Evolutionary conservation across 2,797 vertebrate genomes (phyloP).

Genomic region (Microctenopoma stevenorrisi): DNA sequence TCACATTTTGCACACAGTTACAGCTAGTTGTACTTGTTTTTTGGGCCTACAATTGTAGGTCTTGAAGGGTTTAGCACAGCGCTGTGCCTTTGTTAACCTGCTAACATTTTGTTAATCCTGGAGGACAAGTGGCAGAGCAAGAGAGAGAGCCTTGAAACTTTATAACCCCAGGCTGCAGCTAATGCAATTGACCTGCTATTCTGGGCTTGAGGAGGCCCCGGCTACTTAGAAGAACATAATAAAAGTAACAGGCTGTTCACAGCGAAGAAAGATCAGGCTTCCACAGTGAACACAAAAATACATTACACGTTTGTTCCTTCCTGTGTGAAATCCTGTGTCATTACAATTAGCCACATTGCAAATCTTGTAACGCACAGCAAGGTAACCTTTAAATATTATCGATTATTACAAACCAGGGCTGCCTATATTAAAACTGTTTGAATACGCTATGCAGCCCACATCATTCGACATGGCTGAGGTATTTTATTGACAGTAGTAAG

Average conservation of each 20-base stretch:
- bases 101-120: slow-evolving; percentile 53
- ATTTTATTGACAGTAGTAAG: slow-evolving; percentile 22
- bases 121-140: slow-evolving; percentile 32
- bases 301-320: slow-evolving; percentile 3
- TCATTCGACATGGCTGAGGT: slow-evolving; percentile 27
- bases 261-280: slow-evolving; percentile 68
- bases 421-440: slow-evolving; percentile 26
- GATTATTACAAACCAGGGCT: background rate
- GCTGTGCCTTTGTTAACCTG: slow-evolving; percentile 52
- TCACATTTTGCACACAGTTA: slow-evolving; percentile 37
- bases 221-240: slow-evolving; percentile 81
- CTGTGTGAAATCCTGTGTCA: background rate
- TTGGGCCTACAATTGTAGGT: slow-evolving; percentile 13
- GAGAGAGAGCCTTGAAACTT: slow-evolving; percentile 70
- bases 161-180: slow-evolving; percentile 76
- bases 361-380: background rate
- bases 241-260: slow-evolving; percentile 81
- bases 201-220: slow-evolving; percentile 74
- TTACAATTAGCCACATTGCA: slow-evolving; percentile 9
- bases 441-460: background rate
- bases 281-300: slow-evolving; percentile 38
- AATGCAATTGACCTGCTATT: slow-evolving; percentile 84
- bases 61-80: slow-evolving; percentile 16
- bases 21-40: slow-evolving; percentile 21
- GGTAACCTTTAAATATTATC: background rate